These are phyloP conservation scores for Athetis lepigone DNA, from an alignment of 2,888 invertebrate species.

Conservation along the genomic window DNA sequence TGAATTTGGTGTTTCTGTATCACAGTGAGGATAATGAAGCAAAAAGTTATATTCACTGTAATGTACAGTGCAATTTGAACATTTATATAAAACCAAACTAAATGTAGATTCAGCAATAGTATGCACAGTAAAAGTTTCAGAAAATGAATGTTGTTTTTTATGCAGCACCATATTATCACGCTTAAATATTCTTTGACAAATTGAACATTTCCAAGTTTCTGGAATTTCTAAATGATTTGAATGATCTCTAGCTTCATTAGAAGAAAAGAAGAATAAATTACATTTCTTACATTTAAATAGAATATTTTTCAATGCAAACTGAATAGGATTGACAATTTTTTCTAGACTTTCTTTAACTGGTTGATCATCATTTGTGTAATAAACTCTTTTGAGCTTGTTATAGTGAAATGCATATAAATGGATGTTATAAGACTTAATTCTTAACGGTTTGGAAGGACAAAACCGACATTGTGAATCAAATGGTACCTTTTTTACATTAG, in stretches of 20 bases:
- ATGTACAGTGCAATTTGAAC: slow-evolving; percentile 77
- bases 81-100: slow-evolving; percentile 72
- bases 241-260: slow-evolving; percentile 72
- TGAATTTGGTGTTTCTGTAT: slow-evolving; percentile 63
- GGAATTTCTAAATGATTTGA: slow-evolving; percentile 71
- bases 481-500: slow-evolving; percentile 54
- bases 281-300: slow-evolving; percentile 80
- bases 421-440: slow-evolving; percentile 58
- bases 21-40: slow-evolving; percentile 72
- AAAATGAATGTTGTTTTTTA: slow-evolving; percentile 74
- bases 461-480: slow-evolving; percentile 72
- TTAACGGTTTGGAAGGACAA: slow-evolving; percentile 61
- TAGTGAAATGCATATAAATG: slow-evolving; percentile 61
- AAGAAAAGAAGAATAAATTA: slow-evolving; percentile 77
- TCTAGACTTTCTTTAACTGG: neutral
- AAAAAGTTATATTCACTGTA: slow-evolving; percentile 73
- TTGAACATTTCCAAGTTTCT: slow-evolving; percentile 77
- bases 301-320: slow-evolving; percentile 68
- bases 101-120: slow-evolving; percentile 65
- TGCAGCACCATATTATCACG: slow-evolving; percentile 74
- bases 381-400: slow-evolving; percentile 20
- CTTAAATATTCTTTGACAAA: slow-evolving; percentile 75
- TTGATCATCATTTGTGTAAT: slow-evolving; percentile 10
- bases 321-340: neutral
- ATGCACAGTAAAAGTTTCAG: slow-evolving; percentile 68